Base-by-base conservation (phyloP, 2,888 invertebrate species). In the Norana najaformis region DNA sequence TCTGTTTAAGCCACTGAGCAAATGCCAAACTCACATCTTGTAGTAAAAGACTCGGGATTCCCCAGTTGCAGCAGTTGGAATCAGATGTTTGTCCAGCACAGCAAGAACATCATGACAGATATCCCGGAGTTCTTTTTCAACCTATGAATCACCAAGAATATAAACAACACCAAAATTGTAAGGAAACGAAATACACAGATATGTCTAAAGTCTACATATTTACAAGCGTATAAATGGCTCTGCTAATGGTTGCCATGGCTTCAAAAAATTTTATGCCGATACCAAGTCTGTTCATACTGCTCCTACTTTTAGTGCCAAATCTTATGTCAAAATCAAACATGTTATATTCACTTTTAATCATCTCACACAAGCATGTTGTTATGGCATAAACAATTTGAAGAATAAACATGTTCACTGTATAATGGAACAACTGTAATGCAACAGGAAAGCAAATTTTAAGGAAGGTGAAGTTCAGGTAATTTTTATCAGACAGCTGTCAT, bases 1-100 rank as follows among this genome's bases (percentile, higher is more conserved):
- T 41, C n/a, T n/a, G 47, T 11, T 47, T 47, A 47, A 47, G 47
- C 47, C 2, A 47, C n/a, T 69, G 30, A 69, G n/a, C 3, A 69
- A 69, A 69, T 69, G 30, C 69, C 36, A 85, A 38, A 94, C 97
- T 96, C 97, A 98, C 99, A 99, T 99, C 97, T 99, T 99, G 95
- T 98, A 98, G 96, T 99, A 99, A 92, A 95, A 95, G 36, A 98
- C 98, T 97, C 97, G 98, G 93, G 98, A 98, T 96, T 99, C 99
- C 94, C 98, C 98, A 94, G 97, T 97, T 93, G 97, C 97, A 94
- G 98, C 98, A 95, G 97, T 97, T 93, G 98, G 97, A 95, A 99
- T 98, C 95, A 99, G 96, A 96, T 98, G 97, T 95, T 98, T 97
- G 96, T 98, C 98, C 94, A 99, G 96, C 93, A 99, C 98, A 95